Evolutionary conservation across 2,797 vertebrate genomes (phyloP).

Genomic region (Ispidina picta): DNA sequence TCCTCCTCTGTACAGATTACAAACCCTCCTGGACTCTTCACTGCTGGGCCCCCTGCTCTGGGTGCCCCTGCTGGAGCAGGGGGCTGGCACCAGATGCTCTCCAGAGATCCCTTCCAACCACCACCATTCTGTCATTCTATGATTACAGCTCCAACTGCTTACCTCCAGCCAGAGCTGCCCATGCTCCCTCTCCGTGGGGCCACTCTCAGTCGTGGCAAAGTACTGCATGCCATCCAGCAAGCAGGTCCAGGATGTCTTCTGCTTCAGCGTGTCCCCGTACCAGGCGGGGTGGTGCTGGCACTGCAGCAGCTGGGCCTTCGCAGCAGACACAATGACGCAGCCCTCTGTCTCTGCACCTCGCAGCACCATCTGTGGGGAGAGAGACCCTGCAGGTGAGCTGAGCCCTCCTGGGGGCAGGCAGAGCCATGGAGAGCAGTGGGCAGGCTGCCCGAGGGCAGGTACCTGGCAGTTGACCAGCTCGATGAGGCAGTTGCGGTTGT

Average conservation of each 20-base stretch:
- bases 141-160: neutral
- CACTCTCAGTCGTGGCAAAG: constrained; percentile 95
- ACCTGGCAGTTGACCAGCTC: constrained; percentile 99
- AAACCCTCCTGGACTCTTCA: neutral
- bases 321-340: constrained; percentile 94
- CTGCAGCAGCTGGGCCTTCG: constrained; percentile 95
- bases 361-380: constrained; percentile 88
- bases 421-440: rapidly evolving
- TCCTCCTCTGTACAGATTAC: neutral
- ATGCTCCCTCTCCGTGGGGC: constrained; percentile 89
- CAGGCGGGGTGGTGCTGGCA: constrained; percentile 96
- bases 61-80: neutral
- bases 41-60: neutral
- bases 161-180: constrained; percentile 97
- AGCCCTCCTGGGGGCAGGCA: neutral
- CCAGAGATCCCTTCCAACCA: neutral
- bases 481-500: constrained; percentile 97
- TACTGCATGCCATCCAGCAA: constrained; percentile 98
- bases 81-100: neutral
- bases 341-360: constrained; percentile 95
- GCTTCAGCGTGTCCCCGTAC: constrained; percentile 95
- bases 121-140: neutral
- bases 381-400: neutral
- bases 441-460: neutral
- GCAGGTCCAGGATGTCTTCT: constrained; percentile 98